Conservation (phyloP, 2,113 vertebrate genomes). For the Sciurus niger region DNA sequence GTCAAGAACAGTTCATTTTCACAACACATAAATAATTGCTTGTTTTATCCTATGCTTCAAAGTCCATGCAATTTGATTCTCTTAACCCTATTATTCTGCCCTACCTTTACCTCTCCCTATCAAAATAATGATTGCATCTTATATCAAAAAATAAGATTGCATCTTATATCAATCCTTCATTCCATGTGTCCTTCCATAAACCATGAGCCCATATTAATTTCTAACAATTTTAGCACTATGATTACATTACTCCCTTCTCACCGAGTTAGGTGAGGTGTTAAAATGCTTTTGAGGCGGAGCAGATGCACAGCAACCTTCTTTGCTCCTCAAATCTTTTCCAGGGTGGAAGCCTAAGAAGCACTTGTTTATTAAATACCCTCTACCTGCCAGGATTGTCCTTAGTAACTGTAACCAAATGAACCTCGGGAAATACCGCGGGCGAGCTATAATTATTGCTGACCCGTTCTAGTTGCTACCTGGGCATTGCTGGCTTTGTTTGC, state of each 20-base stretch:
- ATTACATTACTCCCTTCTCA: background rate
- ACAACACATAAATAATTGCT: background rate
- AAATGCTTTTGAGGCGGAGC: background rate
- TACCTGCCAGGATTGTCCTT: background rate
- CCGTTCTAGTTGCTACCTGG: slow-evolving; percentile 49
- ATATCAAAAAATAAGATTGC: background rate
- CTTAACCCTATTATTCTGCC: background rate
- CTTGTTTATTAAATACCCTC: background rate
- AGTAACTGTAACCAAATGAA: background rate
- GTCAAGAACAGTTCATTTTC: background rate
- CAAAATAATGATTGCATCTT: background rate
- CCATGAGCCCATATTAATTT: background rate
- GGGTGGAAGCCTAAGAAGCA: background rate
- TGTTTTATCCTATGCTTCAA: background rate
- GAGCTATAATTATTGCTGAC: background rate
- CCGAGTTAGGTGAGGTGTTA: background rate
- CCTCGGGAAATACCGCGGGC: background rate
- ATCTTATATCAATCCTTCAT: background rate
- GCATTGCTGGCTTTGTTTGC: background rate
- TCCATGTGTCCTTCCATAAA: background rate
- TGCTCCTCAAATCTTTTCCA: background rate
- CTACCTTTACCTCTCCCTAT: background rate
- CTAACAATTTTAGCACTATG: background rate
- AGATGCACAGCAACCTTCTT: accelerated
- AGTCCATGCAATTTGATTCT: background rate